Percentiles rank a stretch among this genome's conserved stretches.
phyloP scores from a whole-genome alignment of 2,888 invertebrate species.

The Syrphus vitripennis region DNA sequence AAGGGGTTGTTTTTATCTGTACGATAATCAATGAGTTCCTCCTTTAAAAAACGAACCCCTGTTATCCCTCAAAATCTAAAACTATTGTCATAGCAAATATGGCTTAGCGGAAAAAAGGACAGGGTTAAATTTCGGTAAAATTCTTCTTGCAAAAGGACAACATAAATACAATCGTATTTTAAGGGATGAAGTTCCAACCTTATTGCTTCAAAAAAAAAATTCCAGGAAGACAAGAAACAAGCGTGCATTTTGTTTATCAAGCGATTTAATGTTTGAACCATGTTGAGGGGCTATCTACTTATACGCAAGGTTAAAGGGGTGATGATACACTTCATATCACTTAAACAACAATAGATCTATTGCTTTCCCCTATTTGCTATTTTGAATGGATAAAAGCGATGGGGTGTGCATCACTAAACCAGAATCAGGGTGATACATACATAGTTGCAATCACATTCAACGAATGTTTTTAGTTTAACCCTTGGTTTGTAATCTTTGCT shows the following conservation, averaged over 20 bases:
- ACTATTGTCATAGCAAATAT: neutral
- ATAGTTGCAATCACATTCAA: no score
- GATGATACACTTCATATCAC: neutral
- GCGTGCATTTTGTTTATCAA: conserved; percentile 9
- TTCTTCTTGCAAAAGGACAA: neutral
- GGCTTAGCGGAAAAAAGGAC: neutral
- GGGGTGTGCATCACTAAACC: no score
- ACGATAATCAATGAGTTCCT: neutral
- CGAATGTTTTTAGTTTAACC: no score
- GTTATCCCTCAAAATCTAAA: neutral
- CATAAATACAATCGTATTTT: neutral
- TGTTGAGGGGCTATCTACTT: no score
- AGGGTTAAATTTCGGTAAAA: neutral
- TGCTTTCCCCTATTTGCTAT: neutral
- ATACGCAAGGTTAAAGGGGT: neutral
- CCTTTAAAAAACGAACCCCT: neutral
- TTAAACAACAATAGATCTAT: neutral
- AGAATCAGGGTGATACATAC: neutral
- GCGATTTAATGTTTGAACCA: neutral
- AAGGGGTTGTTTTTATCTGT: neutral
- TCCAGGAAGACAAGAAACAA: neutral
- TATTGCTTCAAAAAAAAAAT: neutral
- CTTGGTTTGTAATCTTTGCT: no score
- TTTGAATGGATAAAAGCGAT: neutral
- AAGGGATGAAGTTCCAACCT: neutral